A percentile compares a stretch with the other conserved stretches of the same genome.
phyloP scores from a whole-genome alignment of 2,113 vertebrate genomes.

The Daphoenositta chrysoptera region DNA sequence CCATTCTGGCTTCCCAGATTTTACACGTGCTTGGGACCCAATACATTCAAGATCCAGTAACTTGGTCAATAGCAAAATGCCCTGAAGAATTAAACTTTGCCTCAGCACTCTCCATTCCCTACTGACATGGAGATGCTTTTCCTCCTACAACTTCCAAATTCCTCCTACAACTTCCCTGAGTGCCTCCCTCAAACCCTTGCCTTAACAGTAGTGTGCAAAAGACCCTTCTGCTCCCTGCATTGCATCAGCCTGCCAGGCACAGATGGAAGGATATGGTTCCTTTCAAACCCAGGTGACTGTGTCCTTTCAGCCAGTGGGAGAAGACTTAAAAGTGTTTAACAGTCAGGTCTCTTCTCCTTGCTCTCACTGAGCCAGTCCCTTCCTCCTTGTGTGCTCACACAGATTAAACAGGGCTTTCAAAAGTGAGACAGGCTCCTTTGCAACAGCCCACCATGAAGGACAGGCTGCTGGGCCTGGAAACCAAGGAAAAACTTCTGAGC shows the following conservation, averaged over 20 bases:
- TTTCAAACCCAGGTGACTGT: not conserved
- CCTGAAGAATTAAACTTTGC: not conserved
- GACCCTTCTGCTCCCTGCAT: not conserved
- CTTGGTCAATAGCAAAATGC: not conserved
- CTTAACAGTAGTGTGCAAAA: slow-evolving; percentile 7
- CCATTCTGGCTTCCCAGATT: not conserved
- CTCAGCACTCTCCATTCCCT: not conserved
- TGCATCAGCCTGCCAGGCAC: not conserved
- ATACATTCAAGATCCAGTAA: not conserved
- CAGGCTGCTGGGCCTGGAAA: not conserved
- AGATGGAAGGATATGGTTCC: not conserved
- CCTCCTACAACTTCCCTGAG: slow-evolving; percentile 50
- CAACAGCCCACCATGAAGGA: not conserved
- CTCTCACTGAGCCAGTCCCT: not conserved
- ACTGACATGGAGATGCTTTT: slow-evolving; percentile 6
- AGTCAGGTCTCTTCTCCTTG: not conserved
- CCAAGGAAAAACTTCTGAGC: not conserved
- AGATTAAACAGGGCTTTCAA: not conserved
- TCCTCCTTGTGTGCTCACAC: not conserved
- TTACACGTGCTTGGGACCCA: not conserved
- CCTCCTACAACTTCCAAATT: slow-evolving; percentile 5
- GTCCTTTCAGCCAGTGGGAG: not conserved
- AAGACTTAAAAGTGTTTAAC: not conserved
- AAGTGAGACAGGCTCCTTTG: not conserved
- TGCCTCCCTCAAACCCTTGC: not conserved